Evolutionary conservation across 92 coral and sea anemone genomes (phyloP).

Genomic region (Nematostella vectensis): DNA sequence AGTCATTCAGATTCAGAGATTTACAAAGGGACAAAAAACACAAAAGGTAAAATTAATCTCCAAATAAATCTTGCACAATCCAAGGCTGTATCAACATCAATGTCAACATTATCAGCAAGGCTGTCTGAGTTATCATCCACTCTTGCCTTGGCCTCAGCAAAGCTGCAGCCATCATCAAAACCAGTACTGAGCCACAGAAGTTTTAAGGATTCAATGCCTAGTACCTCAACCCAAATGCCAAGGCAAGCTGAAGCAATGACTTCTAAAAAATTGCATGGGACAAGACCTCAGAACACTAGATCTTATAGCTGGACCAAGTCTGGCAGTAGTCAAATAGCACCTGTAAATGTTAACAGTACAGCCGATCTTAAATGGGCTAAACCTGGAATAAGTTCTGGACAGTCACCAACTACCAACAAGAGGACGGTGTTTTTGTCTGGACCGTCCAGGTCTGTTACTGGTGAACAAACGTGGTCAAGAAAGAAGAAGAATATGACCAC

Average conservation of each 20-base stretch:
- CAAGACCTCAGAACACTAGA: not conserved
- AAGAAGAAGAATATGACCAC: not conserved
- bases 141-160: slow-evolving; percentile 22
- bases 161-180: slow-evolving; percentile 6
- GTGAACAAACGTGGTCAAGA: not conserved
- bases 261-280: not conserved
- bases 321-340: not conserved
- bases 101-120: slow-evolving; percentile 14
- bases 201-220: too few relatives aligned
- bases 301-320: not conserved
- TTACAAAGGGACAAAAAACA: slow-evolving; percentile 4
- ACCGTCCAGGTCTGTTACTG: not conserved
- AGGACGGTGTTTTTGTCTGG: not conserved
- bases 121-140: slow-evolving; percentile 18
- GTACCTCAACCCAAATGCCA: not conserved
- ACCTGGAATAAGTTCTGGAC: slow-evolving; percentile 5
- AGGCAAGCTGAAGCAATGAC: not conserved
- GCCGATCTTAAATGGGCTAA: slow-evolving; percentile 48
- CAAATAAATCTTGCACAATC: not conserved
- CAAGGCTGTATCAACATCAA: not conserved
- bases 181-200: not conserved
- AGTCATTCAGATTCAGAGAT: slow-evolving; percentile 33
- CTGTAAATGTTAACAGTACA: not conserved
- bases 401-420: not conserved
- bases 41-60: not conserved